Evolutionary conservation across 2,797 vertebrate genomes (phyloP), one percentile per base, ranked within the genome.

Genomic region (Remorina albescens): DNA sequence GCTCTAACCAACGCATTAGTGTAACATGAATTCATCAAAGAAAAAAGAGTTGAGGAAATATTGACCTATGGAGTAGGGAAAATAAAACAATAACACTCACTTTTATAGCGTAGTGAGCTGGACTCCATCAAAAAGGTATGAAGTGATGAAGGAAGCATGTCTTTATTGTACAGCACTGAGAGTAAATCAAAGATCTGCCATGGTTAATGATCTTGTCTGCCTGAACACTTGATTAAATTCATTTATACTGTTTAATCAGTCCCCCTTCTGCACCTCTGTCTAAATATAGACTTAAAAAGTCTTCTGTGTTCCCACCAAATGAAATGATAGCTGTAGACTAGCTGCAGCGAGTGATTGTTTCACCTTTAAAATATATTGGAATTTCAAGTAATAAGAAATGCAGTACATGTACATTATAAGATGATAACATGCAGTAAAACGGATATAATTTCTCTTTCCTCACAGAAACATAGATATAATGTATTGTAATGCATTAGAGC

Each of bases 131-230:
- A 74, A 67, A 37, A 58, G 56, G 72, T 74, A 72, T 77, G 32
- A 76, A 81, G 58, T 19, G 37, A 83, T 81, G 56, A 65, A 77
- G 42, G 54, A 67, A 49, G 67, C 59, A 74, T 25, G 69, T 65
- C 60, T 65, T 84, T 62, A 63, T 79, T 73, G 44, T 66, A 26
- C 4, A 25, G 36, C 53, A 47, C 8, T 68, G 56, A 63, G 57
- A 71, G 64, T 78, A 82, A 86, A 84, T 90, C 69, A 89, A 79
- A 86, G 44, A 78, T 84, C 54, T 69, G 67, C 54, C 60, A 9
- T 26, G 1, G 11, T 54, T 74, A 82, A 86, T 78, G 68, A 84
- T 71, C 42, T 63, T 62, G 54, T 85, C 71, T 82, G 72, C 73
- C 54, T 70, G 74, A 84, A 41, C 37, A 12, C 32, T 63, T 80